Conservation (phyloP, 2,888 invertebrate species). For the Timandra comae region DNA sequence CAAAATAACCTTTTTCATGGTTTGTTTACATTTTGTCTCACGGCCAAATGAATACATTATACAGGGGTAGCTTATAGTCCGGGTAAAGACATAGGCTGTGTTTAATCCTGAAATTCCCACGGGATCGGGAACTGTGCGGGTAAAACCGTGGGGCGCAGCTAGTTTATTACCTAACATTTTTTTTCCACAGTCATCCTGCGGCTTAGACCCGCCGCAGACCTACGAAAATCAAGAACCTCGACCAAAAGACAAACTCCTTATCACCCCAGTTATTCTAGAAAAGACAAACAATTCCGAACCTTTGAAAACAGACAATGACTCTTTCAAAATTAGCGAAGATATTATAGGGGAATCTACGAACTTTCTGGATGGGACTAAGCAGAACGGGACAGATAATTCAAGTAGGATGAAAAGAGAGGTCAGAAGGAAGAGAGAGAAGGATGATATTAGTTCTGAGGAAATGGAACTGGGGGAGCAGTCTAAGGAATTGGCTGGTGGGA, state of each 20-base stretch:
- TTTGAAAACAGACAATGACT: slow-evolving; percentile 44
- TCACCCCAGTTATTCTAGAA: slow-evolving; percentile 45
- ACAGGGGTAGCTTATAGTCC: too few relatives aligned
- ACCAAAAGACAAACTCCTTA: slow-evolving; percentile 43
- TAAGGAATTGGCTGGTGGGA: slow-evolving; percentile 31
- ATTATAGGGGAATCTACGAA: slow-evolving; percentile 44
- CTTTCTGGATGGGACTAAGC: slow-evolving; percentile 42
- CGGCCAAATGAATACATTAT: too few relatives aligned
- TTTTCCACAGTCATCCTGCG: slow-evolving; percentile 63
- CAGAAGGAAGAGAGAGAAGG: slow-evolving; percentile 34
- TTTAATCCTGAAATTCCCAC: too few relatives aligned
- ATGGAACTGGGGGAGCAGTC: slow-evolving; percentile 45
- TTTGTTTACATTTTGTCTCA: too few relatives aligned
- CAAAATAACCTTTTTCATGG: too few relatives aligned
- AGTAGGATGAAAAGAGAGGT: slow-evolving; percentile 38
- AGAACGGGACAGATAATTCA: slow-evolving; percentile 42
- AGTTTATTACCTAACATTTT: too few relatives aligned
- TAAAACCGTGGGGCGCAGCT: too few relatives aligned
- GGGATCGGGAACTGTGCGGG: too few relatives aligned
- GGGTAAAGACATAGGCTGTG: too few relatives aligned
- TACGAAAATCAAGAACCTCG: slow-evolving; percentile 58
- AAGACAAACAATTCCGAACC: slow-evolving; percentile 46
- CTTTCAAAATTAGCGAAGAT: slow-evolving; percentile 48
- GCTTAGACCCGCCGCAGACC: slow-evolving; percentile 55
- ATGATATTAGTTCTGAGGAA: slow-evolving; percentile 45